Base-by-base conservation (phyloP, 2,888 invertebrate species). In the Phania funesta region DNA sequence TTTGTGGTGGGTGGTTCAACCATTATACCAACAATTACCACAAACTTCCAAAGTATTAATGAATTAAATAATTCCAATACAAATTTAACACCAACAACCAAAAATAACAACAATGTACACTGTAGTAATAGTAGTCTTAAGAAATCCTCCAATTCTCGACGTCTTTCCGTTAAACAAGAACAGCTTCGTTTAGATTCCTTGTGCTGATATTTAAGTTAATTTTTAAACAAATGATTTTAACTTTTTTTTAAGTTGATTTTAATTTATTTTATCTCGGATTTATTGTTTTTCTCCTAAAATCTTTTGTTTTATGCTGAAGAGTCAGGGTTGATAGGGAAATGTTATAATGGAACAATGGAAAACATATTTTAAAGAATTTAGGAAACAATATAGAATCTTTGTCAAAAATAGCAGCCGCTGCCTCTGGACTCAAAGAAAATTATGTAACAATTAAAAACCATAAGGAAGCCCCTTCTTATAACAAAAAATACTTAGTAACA, bases 91-190 rank as follows among this genome's bases (percentile, higher is more conserved):
- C 85, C 86, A 86, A 85, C 86, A 85, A 84, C 86, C 32, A 87
- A 86, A 58, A 76, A 54, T 46, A 80, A 80, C 24, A 83, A 41
- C 13, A 75, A 75, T 67, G 58, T 75, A 75, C 67, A 68, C 67
- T 76, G 6, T 80, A 83, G 81, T 62, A 85, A 76, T 73, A 85
- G 83, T 81, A 85, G 77, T 73, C 82, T 86, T 0, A 67, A 77
- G 20, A 88, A 87, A 84, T 83, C 86, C 73, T 84, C 89, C 26
- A 87, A 88, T 84, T 84, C 88, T 16, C 87, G 91, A 65, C 88
- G 91, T 79, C 86, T 91, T 84, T 91, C 91, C 85, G 89, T 91
- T 83, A 91, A 91, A 85, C 89, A 90, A 85, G 90, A 90, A 85
- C 89, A 89, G 86, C 86, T 90, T 85, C 90, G 91, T 78, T 87